Conservation (phyloP, 2,888 invertebrate species). For the Petrolisthes manimaculis region DNA sequence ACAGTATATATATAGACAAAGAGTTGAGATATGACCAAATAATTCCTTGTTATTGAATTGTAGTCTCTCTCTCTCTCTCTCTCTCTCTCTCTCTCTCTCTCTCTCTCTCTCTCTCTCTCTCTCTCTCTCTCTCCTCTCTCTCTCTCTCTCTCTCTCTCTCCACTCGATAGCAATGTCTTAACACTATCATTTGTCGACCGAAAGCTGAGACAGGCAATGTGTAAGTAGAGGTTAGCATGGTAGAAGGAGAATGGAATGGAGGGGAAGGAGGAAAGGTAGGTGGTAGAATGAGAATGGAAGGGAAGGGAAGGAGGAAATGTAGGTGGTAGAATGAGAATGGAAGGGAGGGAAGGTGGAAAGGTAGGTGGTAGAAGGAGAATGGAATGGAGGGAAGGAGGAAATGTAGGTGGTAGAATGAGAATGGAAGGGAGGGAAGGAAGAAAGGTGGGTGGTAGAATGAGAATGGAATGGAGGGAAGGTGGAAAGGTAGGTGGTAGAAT, state of each 20-base stretch:
- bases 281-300: neutral
- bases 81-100: too few species aligned
- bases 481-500: neutral
- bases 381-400: neutral
- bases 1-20: too few species aligned
- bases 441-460: neutral
- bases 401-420: neutral
- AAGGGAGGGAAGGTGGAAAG: neutral
- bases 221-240: neutral
- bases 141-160: neutral
- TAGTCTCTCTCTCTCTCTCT: too few species aligned
- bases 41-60: too few species aligned
- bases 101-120: too few species aligned
- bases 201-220: too few species aligned
- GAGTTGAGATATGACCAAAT: too few species aligned
- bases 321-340: neutral
- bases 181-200: too few species aligned
- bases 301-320: neutral
- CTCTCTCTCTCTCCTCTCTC: neutral
- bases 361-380: neutral
- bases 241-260: neutral
- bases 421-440: neutral
- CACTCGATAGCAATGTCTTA: neutral
- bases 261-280: neutral
- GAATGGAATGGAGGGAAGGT: neutral